Base-by-base conservation (phyloP, 1,140 invertebrate genomes). In the Drosophila kohkoa region DNA sequence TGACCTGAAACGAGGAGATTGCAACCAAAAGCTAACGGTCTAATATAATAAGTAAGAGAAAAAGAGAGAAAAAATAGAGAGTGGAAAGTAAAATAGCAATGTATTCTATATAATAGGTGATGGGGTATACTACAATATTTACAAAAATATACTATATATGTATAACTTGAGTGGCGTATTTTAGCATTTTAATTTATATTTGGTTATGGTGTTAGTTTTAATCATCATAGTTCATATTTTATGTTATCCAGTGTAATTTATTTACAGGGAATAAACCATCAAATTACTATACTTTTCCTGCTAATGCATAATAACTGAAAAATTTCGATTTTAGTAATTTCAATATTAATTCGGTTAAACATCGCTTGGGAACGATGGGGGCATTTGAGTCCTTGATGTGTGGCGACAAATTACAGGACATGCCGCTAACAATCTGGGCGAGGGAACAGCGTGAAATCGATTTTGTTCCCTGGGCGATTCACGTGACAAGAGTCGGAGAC, bases 341-440 rank as follows among this genome's bases (percentile, higher is more conserved):
- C 20, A 7, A 45, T 13, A 62, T 54, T 46, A 62, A 63, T 43
- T 63, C 20, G 10, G 51, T 46, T 35, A 48, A 16, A 48, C 13
- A 10, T 43, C 11, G 3, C n/a, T 43, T 11, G 7, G 11, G 8
- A 25, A 25, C 16, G 11, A 20, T 49, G 49, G 49, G 52, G 58
- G 64, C 71, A 62, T 63, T 75, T 63, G 58, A 67, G 66, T 70
- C 63, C 74, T 69, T 76, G 76, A 74, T 57, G 72, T 69, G 81
- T 58, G 73, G 43, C 67, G 81, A 83, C 81, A 83, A 83, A 83
- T 83, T 83, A 83, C 81, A 80, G 77, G 77, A 82, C 79, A 82
- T 67, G 79, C 52, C 55, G 57, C 67, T 51, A 82, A 75, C 81
- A 69, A 74, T 58, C 48, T 55, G 49, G 41, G 51, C 48, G 55